Percentiles rank a stretch among this genome's conserved stretches.
These are phyloP conservation scores for Mesochorus sp. DNA, from an alignment of 2,888 invertebrate species.

Conservation along the genomic window DNA sequence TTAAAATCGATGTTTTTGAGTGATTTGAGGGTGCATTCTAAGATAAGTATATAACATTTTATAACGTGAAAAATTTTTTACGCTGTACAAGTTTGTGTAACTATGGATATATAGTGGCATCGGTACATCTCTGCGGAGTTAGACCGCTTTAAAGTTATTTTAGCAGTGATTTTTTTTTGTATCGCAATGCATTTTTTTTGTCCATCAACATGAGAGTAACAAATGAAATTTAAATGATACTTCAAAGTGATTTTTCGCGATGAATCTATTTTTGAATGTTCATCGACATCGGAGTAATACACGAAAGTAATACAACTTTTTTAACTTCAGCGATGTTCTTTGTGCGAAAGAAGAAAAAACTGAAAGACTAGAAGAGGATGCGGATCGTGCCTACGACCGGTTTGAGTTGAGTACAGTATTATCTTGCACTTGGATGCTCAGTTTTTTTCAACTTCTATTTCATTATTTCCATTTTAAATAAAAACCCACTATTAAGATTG, in stretches of 20 bases:
- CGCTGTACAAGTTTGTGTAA: background rate
- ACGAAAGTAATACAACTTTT: background rate
- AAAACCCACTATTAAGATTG: too few relatives aligned
- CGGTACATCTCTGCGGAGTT: background rate
- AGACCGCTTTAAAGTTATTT: background rate
- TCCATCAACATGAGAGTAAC: background rate
- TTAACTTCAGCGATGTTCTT: too few relatives aligned
- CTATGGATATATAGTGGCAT: background rate
- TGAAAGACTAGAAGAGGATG: too few relatives aligned
- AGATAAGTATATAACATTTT: background rate
- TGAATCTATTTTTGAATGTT: background rate
- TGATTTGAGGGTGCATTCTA: background rate
- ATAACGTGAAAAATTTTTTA: background rate
- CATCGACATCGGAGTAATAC: background rate
- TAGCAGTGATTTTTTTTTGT: background rate
- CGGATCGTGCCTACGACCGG: too few relatives aligned
- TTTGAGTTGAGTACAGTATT: too few relatives aligned
- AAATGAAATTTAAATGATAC: background rate
- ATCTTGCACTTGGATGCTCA: too few relatives aligned
- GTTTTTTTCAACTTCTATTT: too few relatives aligned
- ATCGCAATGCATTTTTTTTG: background rate
- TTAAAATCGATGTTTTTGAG: background rate
- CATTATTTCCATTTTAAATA: too few relatives aligned
- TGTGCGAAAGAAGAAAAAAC: too few relatives aligned
- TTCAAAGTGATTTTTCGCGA: background rate